Evolutionary conservation across 2,113 vertebrate genomes (phyloP).

Genomic region (Oenanthe oenanthe): DNA sequence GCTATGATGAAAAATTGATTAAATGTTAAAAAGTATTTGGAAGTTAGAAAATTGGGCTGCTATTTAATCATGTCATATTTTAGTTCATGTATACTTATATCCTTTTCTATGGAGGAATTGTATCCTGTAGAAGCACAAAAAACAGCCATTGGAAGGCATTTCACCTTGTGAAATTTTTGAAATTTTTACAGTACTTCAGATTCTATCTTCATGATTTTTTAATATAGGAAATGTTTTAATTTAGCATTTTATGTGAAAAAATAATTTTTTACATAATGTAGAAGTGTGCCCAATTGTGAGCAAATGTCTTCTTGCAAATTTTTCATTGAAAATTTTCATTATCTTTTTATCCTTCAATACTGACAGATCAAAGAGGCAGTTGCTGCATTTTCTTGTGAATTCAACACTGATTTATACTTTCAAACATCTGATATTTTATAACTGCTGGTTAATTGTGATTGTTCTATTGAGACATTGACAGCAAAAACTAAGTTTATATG

Average conservation of each 20-base stretch:
- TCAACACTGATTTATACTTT: neutral
- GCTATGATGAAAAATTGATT: neutral
- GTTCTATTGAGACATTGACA: neutral
- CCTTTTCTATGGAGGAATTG: neutral
- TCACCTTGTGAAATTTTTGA: neutral
- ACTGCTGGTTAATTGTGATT: neutral
- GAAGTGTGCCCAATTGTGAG: neutral
- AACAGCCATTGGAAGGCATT: neutral
- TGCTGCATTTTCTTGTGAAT: neutral
- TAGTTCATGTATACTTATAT: neutral
- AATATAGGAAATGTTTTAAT: neutral
- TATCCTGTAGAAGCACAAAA: neutral
- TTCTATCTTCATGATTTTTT: neutral
- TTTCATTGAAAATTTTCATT: neutral
- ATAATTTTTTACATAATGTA: neutral
- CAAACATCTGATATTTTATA: neutral
- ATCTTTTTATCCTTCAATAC: neutral
- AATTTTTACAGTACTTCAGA: neutral
- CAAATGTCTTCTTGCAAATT: neutral
- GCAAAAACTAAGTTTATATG: neutral
- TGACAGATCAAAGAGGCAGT: neutral
- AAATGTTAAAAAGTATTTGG: neutral
- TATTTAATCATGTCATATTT: neutral
- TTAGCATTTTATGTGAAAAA: neutral
- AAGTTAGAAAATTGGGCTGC: neutral